These are phyloP conservation scores for Piscicola geometra DNA, from an alignment of 2,888 invertebrate species.

Conservation along the genomic window DNA sequence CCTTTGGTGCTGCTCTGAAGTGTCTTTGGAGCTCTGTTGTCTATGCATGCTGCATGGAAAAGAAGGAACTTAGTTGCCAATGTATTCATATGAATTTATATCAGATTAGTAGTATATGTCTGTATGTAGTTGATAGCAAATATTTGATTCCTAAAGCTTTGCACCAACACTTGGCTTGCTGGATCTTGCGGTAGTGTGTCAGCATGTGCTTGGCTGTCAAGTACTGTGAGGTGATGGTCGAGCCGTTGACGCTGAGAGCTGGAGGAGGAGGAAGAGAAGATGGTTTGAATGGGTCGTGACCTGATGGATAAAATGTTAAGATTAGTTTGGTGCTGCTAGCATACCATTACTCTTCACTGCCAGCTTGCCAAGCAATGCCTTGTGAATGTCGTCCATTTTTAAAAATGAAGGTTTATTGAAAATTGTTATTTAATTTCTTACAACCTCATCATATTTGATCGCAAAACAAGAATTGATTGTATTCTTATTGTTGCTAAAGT, in stretches of 20 bases:
- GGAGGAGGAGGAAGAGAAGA: not conserved
- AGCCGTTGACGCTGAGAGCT: conserved; percentile 51
- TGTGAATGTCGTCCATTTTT: conserved; percentile 25
- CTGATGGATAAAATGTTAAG: not conserved
- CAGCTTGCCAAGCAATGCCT: conserved; percentile 24
- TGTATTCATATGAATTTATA: too few relatives aligned
- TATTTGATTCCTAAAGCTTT: too few relatives aligned
- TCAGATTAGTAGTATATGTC: too few relatives aligned
- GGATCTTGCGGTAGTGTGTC: conserved; percentile 53
- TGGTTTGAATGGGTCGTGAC: not conserved
- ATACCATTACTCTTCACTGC: conserved; percentile 28
- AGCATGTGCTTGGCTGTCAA: conserved; percentile 53
- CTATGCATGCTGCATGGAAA: not conserved
- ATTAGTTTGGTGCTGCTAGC: not conserved
- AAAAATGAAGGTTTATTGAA: not conserved
- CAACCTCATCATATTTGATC: not conserved
- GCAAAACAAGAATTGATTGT: not conserved
- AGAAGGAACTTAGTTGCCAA: too few relatives aligned
- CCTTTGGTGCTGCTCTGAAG: not conserved
- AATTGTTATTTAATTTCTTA: not conserved
- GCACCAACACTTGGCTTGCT: conserved; percentile 49
- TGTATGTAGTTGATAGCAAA: too few relatives aligned
- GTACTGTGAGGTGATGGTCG: conserved; percentile 52
- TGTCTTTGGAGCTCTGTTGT: not conserved
- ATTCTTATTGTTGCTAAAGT: too few relatives aligned